Percentiles rank a stretch among this genome's conserved stretches.
phyloP scores from a whole-genome alignment of 2,113 vertebrate species.

The Tichodroma muraria region DNA sequence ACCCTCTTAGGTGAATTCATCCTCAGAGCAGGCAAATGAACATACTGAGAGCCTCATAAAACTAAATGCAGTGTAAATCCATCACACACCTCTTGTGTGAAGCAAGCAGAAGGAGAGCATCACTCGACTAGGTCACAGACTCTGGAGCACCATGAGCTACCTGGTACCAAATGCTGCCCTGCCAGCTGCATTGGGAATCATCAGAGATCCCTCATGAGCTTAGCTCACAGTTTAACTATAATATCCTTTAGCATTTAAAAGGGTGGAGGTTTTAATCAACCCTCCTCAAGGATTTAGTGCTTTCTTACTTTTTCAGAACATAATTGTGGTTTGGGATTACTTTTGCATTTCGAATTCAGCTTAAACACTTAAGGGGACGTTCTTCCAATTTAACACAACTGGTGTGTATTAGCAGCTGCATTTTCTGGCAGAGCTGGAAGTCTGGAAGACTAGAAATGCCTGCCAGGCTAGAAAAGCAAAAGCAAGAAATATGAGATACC shows the following conservation, averaged over 20 bases:
- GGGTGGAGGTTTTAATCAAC: slow-evolving; percentile 47
- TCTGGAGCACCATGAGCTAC: background rate
- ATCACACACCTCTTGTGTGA: background rate
- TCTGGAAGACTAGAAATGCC: background rate
- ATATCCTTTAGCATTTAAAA: slow-evolving; percentile 35
- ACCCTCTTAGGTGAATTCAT: background rate
- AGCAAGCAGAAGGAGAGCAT: background rate
- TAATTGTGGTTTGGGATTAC: slow-evolving; percentile 11
- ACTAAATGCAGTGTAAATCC: background rate
- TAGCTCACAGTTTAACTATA: background rate
- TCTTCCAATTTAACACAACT: slow-evolving; percentile 6
- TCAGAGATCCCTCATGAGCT: background rate
- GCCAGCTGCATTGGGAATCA: background rate
- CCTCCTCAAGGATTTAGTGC: slow-evolving; percentile 32
- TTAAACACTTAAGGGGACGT: background rate
- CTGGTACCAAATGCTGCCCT: background rate
- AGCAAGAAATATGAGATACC: too few species aligned
- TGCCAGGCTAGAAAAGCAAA: background rate
- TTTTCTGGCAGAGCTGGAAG: slow-evolving; percentile 18
- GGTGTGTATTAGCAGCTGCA: background rate
- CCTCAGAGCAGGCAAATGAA: background rate
- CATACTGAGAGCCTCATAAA: background rate
- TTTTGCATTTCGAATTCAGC: slow-evolving; percentile 33
- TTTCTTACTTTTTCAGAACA: background rate
- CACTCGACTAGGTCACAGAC: background rate